These are phyloP conservation scores for Bradypodion ventrale DNA, from an alignment of 2,797 vertebrate species.

Conservation along the genomic window DNA sequence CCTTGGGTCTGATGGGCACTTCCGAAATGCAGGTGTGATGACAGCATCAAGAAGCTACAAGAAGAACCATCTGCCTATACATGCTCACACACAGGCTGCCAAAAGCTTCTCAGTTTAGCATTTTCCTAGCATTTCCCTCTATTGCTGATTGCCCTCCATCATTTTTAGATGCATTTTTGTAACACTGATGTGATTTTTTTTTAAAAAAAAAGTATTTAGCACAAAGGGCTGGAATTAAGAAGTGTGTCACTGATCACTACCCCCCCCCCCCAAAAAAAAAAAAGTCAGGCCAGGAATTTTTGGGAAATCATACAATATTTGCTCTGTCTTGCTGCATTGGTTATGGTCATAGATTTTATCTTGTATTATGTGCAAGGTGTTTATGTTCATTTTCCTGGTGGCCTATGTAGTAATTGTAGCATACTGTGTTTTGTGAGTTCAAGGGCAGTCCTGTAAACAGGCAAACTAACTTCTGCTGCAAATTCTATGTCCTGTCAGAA, in stretches of 20 bases:
- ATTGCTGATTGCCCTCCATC: slow-evolving; percentile 49
- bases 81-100: slow-evolving; percentile 13
- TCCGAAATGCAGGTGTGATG: slow-evolving; percentile 96
- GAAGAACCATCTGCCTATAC: slow-evolving; percentile 28
- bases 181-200: slow-evolving; percentile 5
- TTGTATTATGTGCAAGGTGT: slow-evolving; percentile 61
- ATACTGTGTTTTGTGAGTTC: slow-evolving; percentile 61
- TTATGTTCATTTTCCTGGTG: slow-evolving; percentile 63
- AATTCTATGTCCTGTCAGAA: slow-evolving; percentile 30
- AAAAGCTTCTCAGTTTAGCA: slow-evolving; percentile 17
- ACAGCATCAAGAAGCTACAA: slow-evolving; percentile 58
- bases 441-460: slow-evolving; percentile 63
- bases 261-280: slow-evolving; percentile 42
- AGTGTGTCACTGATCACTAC: slow-evolving; percentile 22
- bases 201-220: neutral
- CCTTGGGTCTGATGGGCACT: slow-evolving; percentile 88
- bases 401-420: slow-evolving; percentile 66
- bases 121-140: slow-evolving; percentile 60
- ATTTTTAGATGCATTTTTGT: slow-evolving; percentile 54
- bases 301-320: slow-evolving; percentile 38
- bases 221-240: slow-evolving; percentile 46
- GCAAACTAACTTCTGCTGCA: slow-evolving; percentile 60
- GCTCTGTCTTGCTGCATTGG: slow-evolving; percentile 29
- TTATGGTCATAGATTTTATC: slow-evolving; percentile 27
- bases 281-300: slow-evolving; percentile 10